Evolutionary conservation across 2,888 invertebrate species (phyloP).

Genomic region (Schizotus pectinicornis): DNA sequence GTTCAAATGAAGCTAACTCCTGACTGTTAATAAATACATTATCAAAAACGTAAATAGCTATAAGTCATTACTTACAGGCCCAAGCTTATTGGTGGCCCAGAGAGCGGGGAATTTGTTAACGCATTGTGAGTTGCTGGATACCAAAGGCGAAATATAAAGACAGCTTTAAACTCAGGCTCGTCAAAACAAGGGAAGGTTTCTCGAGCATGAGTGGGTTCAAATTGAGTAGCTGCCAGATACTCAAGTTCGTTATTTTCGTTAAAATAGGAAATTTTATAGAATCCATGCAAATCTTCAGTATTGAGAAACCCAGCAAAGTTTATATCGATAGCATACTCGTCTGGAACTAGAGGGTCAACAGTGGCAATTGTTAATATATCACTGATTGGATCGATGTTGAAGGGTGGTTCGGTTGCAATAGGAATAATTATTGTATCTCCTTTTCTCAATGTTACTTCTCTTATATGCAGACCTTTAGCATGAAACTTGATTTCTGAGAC

Average conservation of each 20-base stretch:
- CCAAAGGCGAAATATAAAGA: slow-evolving; percentile 31
- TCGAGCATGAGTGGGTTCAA: slow-evolving; percentile 36
- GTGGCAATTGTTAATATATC: slow-evolving; percentile 10
- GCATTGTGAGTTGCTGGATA: slow-evolving; percentile 7
- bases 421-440: not conserved
- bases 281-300: slow-evolving; percentile 36
- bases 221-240: slow-evolving; percentile 40
- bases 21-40: not conserved
- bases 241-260: slow-evolving; percentile 5
- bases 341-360: not conserved
- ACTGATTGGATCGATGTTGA: not conserved
- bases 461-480: slow-evolving; percentile 1
- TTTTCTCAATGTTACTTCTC: not conserved
- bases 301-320: slow-evolving; percentile 24
- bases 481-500: slow-evolving; percentile 7
- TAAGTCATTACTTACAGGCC: not conserved
- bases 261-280: slow-evolving; percentile 38
- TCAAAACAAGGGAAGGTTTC: slow-evolving; percentile 42
- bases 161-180: slow-evolving; percentile 40
- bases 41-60: not conserved
- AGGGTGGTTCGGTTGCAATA: not conserved
- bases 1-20: slow-evolving; percentile 1
- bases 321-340: slow-evolving; percentile 1
- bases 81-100: no score
- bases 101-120: not conserved